These are phyloP conservation scores for Cheumatopsyche charites DNA, from an alignment of 1,140 invertebrate species.

Conservation along the genomic window DNA sequence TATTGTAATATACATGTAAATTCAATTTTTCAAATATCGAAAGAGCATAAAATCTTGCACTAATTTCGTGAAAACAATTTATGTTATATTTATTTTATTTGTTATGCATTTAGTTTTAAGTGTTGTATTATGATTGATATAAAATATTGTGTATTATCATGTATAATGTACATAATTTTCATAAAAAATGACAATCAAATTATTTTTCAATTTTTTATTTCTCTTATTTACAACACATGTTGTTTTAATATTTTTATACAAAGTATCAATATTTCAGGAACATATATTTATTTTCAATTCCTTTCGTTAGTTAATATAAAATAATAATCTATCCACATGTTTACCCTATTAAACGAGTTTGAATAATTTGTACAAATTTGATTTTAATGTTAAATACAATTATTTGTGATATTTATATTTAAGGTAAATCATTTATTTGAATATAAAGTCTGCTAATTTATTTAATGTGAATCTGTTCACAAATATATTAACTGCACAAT, in stretches of 20 bases:
- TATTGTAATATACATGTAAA: neutral
- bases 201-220: too few relatives aligned
- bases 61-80: constrained; percentile 4
- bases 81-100: neutral
- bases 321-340: too few relatives aligned
- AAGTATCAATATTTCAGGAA: too few relatives aligned
- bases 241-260: too few relatives aligned
- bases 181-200: constrained; percentile 16
- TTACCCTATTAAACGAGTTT: too few relatives aligned
- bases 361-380: too few relatives aligned
- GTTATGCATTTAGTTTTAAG: constrained; percentile 9
- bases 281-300: too few relatives aligned
- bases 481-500: too few relatives aligned
- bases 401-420: constrained; percentile 6
- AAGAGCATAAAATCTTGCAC: neutral
- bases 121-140: constrained; percentile 11
- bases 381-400: constrained; percentile 1
- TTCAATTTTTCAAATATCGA: too few relatives aligned
- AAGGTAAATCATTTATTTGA: constrained; percentile 12
- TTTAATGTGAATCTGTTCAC: too few relatives aligned
- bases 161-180: constrained; percentile 3
- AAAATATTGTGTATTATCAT: constrained; percentile 8
- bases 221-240: too few relatives aligned
- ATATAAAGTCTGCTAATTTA: constrained; percentile 11
- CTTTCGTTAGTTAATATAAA: too few relatives aligned